phyloP scores from a whole-genome alignment of 2,888 invertebrate genomes.

The Nebria brevicollis region DNA sequence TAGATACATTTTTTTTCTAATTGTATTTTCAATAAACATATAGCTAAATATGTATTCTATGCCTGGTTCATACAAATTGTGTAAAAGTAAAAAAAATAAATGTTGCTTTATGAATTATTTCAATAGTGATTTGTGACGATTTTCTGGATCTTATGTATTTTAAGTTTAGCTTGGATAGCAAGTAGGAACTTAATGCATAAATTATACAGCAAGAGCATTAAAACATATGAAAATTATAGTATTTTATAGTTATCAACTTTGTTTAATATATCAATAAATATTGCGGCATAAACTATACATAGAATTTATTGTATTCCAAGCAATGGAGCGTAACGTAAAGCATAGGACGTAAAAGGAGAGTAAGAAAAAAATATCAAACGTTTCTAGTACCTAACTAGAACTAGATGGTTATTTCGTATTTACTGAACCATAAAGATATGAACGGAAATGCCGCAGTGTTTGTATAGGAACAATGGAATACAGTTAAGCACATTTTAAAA shows the following conservation, averaged over 20 bases:
- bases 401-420: slow-evolving; percentile 35
- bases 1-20: no score
- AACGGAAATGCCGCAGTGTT: slow-evolving; percentile 18
- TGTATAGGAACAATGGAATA: slow-evolving; percentile 32
- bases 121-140: no score
- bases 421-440: slow-evolving; percentile 24
- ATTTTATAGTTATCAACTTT: not conserved
- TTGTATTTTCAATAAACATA: no score
- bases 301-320: not conserved
- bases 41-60: no score
- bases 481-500: slow-evolving; percentile 25
- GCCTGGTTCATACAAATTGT: no score
- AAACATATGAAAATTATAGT: not conserved
- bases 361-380: slow-evolving; percentile 13
- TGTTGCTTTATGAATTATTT: no score
- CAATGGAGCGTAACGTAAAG: slow-evolving; percentile 27
- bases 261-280: not conserved
- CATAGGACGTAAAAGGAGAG: not conserved
- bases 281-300: not conserved
- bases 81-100: no score
- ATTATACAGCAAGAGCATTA: not conserved
- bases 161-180: no score
- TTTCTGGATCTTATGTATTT: no score
- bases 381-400: slow-evolving; percentile 9
- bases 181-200: no score